Evolutionary conservation across 2,888 invertebrate species (phyloP), one percentile per base, ranked within the genome.

Genomic region (Diadegma fenestrale): DNA sequence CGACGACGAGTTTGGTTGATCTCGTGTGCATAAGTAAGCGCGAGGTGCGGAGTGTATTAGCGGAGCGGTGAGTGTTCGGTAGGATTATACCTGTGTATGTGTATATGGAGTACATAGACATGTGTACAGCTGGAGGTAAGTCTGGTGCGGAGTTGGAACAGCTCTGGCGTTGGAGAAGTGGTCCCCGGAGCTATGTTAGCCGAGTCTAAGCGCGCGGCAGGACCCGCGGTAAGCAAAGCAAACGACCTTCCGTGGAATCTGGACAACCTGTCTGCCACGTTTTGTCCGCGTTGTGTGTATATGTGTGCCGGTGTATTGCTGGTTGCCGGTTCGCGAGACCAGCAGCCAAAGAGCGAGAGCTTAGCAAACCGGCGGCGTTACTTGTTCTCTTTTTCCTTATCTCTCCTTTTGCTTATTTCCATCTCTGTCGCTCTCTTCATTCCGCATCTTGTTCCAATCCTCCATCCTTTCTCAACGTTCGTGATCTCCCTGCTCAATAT

Each of bases 221-320:
- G 92, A 92, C 92, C 91, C 92, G 92, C 91, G 91, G 91, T 91
- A 91, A 93, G 93, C 93, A 93, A 94, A 94, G 93, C 94, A 92
- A 94, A 94, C 94, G 94, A 94, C 94, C 94, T 94, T 94, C 93
- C 93, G 89, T 93, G 94, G 94, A 93, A 94, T 94, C 93, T 93
- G 94, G 93, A 92, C 93, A 93, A 94, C 94, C 94, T 94, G 94
- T 93, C 93, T 93, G 92, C 92, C 89, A 90, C 90, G 91, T 89
- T 90, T 90, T 87, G 88, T 89, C 88, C 89, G 64, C n/a, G n/a
- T n/a, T n/a, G n/a, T 68, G 64, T 82, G 73, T 72, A 61, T 58
- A 48, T 30, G 26, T 78, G 14, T 75, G 58, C 69, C 26, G 22
- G 26, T 77, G 48, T 77, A 58, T 71, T 41, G 68, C 63, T 64